Evolutionary conservation across 2,113 vertebrate genomes (phyloP).

Genomic region (Dasypus novemcinctus): DNA sequence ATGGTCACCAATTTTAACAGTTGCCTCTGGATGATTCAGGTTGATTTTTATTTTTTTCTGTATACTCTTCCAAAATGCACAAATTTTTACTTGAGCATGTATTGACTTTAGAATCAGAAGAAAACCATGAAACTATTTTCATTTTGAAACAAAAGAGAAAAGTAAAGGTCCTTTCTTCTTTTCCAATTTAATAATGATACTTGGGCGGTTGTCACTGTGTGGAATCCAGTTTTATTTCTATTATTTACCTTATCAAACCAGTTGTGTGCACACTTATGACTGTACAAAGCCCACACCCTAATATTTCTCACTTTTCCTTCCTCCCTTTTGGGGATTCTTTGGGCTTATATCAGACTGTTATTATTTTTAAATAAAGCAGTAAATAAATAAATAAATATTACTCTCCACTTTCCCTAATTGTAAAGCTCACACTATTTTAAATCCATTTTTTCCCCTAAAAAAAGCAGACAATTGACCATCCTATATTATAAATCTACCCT

Average conservation of each 20-base stretch:
- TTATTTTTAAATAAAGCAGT: not conserved
- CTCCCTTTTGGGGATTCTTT: not conserved
- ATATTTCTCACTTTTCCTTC: not conserved
- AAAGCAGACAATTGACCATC: not conserved
- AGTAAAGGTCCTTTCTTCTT: not conserved
- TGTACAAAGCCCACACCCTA: not conserved
- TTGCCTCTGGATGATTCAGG: not conserved
- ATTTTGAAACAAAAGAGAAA: not conserved
- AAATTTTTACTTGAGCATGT: not conserved
- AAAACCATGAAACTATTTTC: not conserved
- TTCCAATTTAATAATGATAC: not conserved
- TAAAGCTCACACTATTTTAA: not conserved
- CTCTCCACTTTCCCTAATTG: not conserved
- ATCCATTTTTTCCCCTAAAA: not conserved
- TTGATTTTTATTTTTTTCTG: not conserved
- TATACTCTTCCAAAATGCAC: not conserved
- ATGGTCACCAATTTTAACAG: not conserved
- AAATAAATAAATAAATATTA: not conserved
- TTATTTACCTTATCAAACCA: not conserved
- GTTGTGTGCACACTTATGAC: not conserved
- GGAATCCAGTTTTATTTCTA: not conserved
- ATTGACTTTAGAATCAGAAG: slow-evolving; percentile 4
- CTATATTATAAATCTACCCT: slow-evolving; percentile 35
- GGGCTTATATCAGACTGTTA: not conserved
- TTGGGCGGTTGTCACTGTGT: not conserved